A percentile compares a stretch with the other conserved stretches of the same genome.
These are phyloP conservation scores for Gavialis gangeticus DNA, from an alignment of 2,113 vertebrate species.

Conservation along the genomic window DNA sequence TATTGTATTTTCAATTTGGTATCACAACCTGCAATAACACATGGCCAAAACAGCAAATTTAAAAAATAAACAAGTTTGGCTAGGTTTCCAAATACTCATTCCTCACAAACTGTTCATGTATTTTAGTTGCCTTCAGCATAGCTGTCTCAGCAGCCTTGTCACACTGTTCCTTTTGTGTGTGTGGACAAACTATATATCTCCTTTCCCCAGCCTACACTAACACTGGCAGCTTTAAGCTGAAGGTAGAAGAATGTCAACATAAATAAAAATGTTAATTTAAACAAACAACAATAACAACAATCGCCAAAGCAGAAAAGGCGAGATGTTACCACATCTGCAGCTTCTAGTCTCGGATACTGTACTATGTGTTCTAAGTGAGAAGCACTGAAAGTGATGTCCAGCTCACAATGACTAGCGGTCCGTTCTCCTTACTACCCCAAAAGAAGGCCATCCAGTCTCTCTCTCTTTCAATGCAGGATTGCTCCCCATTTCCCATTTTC, in stretches of 20 bases:
- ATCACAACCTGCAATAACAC: not conserved
- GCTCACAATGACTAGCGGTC: not conserved
- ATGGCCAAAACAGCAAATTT: not conserved
- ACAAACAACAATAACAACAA: fast-evolving
- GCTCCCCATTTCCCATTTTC: not conserved
- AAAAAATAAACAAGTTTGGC: not conserved
- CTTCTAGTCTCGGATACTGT: fast-evolving
- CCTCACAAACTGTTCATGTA: not conserved
- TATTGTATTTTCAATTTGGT: not conserved
- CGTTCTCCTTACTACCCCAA: not conserved
- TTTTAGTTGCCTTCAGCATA: not conserved
- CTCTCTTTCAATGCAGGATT: not conserved
- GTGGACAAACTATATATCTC: not conserved
- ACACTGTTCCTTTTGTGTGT: fast-evolving
- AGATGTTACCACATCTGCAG: not conserved
- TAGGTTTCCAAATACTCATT: not conserved
- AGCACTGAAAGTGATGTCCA: fast-evolving
- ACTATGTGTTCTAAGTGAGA: fast-evolving
- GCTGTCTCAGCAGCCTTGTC: not conserved
- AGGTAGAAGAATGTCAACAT: fast-evolving
- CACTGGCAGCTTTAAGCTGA: fast-evolving
- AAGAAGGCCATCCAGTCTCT: not conserved
- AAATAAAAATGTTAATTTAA: not conserved
- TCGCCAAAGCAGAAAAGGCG: not conserved
- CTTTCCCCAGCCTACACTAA: not conserved